Base-by-base conservation (phyloP, 1,140 invertebrate genomes). In the Cydia pomonella region DNA sequence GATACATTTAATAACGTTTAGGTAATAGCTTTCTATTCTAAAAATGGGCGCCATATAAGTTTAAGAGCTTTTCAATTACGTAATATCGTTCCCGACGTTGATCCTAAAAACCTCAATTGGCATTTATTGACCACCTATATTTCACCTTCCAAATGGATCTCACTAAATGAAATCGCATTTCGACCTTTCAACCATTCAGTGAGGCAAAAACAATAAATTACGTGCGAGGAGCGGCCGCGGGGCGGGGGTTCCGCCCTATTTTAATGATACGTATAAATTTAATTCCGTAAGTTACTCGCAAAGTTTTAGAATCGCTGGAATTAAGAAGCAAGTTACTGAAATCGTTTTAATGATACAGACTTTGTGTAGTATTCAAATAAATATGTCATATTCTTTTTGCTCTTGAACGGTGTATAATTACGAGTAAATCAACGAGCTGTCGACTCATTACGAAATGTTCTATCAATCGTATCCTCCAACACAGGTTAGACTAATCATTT, bases 231-330 rank as follows among this genome's bases (percentile, higher is more conserved):
- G n/a, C 13, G 16, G 64, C 16, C 13, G 23, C 3, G 63, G 29
- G 3, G 64, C 16, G 64, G 29, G 2, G 29, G 27, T 9, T 16
- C 6, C 29, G 16, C 18, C 33, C 27, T 33, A 18, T n/a, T 69
- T 69, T 38, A 69, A 69, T 16, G 33, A 69, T 69, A 69, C 64
- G 27, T 69, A 66, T 66, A 66, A 38, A 69, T 69, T 69, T 41
- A 41, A 69, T 69, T 69, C 29, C 5, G 29, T 38, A 18, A 69
- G 64, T 69, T 64, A n/a, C 63, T 64, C 18, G 16, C 25, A 66
- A 66, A 66, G 63, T 66, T 66, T 66, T 66, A 29, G 63, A 27
- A 66, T 27, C 63, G 13, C 13, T 69, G 25, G 29, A 69, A 38
- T 69, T 69, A 38, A 69, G 64, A 18, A 16, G 29, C 0, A 38